Evolutionary conservation across 2,797 vertebrate genomes (phyloP).

Genomic region (Distichodus sexfasciatus): DNA sequence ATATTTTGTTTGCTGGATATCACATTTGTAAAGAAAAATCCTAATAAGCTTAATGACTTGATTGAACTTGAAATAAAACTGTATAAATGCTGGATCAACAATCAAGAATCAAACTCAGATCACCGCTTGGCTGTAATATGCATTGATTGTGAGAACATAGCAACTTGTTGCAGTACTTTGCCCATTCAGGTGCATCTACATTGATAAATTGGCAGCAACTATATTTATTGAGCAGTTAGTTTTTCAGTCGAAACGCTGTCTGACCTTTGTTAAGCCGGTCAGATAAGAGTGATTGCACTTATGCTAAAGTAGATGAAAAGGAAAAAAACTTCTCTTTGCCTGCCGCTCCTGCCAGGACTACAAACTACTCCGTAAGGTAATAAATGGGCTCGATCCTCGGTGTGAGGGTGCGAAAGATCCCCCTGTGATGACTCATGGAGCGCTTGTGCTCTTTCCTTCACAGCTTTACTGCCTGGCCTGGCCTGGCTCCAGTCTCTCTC

Average conservation of each 20-base stretch:
- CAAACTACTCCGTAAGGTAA: constrained; percentile 32
- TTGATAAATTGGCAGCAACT: too few relatives aligned
- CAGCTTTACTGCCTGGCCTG: constrained; percentile 48
- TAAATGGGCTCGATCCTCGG: constrained; percentile 20
- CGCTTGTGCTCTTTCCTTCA: constrained; percentile 29
- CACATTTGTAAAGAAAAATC: too few relatives aligned
- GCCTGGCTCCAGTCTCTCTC: constrained; percentile 33
- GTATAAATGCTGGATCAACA: too few relatives aligned
- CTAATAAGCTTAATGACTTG: too few relatives aligned
- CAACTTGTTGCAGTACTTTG: too few relatives aligned
- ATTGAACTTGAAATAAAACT: too few relatives aligned
- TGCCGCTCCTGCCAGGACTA: constrained; percentile 19
- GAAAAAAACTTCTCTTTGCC: constrained; percentile 7
- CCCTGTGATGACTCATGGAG: constrained; percentile 37
- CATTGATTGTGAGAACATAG: too few relatives aligned
- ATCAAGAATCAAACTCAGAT: too few relatives aligned
- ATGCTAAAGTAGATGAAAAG: neutral
- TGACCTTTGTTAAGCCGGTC: neutral
- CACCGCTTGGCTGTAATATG: too few relatives aligned
- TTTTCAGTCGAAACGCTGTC: constrained; percentile 6
- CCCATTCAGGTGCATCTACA: too few relatives aligned
- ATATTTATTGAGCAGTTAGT: neutral
- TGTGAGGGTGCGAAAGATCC: constrained; percentile 30
- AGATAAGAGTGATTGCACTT: constrained; percentile 1
- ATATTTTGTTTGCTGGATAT: too few relatives aligned